Evolutionary conservation across 2,888 invertebrate genomes (phyloP).

Genomic region (Cacoxenus indagator): DNA sequence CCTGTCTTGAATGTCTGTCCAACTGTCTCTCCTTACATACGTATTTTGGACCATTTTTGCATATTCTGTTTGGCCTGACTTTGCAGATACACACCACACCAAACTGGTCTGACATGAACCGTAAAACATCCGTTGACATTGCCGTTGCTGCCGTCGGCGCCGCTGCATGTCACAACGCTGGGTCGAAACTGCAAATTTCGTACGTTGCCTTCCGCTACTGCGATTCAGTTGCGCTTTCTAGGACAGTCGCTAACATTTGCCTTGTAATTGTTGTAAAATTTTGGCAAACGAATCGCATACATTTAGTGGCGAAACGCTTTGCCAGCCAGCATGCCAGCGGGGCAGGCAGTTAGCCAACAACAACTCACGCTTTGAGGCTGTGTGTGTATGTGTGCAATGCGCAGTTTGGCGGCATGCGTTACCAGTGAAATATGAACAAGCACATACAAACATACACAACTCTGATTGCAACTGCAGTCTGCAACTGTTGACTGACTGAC

Average conservation of each 20-base stretch:
- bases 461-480: slow-evolving; percentile 32
- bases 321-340: not conserved
- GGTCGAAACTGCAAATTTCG: not conserved
- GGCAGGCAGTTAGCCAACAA: not conserved
- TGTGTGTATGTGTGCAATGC: not conserved
- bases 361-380: not conserved
- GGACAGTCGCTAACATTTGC: slow-evolving; percentile 3
- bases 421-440: not conserved
- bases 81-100: no score
- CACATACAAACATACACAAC: not conserved
- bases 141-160: no score
- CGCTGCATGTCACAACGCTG: slow-evolving; percentile 7
- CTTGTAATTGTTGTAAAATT: slow-evolving; percentile 19
- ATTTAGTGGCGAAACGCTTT: not conserved
- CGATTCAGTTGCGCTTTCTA: not conserved
- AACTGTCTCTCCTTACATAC: not conserved
- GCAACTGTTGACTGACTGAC: no score
- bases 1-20: no score
- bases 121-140: slow-evolving; percentile 4
- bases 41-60: slow-evolving; percentile 2
- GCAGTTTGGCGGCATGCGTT: not conserved
- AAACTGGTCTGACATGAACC: not conserved
- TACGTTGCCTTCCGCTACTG: not conserved
- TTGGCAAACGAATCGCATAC: slow-evolving; percentile 14
- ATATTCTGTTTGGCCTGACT: no score